Conservation (phyloP, 1,140 invertebrate genomes). For the Steinernema feltiae region DNA sequence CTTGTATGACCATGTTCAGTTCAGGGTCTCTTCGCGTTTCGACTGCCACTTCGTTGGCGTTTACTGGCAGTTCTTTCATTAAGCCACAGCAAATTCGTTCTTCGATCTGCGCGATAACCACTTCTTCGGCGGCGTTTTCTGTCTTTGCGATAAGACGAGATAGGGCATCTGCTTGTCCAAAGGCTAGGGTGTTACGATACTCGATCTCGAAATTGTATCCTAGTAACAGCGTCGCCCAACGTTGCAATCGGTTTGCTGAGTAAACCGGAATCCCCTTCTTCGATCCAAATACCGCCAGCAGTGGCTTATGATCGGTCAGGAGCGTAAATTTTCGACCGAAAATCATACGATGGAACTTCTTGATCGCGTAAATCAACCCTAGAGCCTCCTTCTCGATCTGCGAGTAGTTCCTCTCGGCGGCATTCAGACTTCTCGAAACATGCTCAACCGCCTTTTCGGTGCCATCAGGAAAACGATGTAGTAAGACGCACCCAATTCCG, state of each 20-base stretch:
- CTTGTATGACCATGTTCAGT: neutral
- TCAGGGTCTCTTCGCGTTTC: neutral
- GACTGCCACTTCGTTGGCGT: neutral
- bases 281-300: conserved; percentile 58
- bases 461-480: conserved; percentile 40
- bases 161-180: conserved; percentile 50
- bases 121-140: conserved; percentile 22
- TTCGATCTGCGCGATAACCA: conserved; percentile 24
- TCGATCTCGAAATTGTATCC: conserved; percentile 58
- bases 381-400: conserved; percentile 62
- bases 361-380: conserved; percentile 59
- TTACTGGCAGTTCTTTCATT: neutral
- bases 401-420: conserved; percentile 60
- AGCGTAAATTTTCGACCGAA: conserved; percentile 60
- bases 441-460: conserved; percentile 35
- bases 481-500: conserved; percentile 44
- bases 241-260: conserved; percentile 55
- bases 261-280: conserved; percentile 51
- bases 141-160: conserved; percentile 39
- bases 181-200: conserved; percentile 42
- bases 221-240: conserved; percentile 57
- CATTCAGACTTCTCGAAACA: conserved; percentile 59
- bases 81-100: neutral
- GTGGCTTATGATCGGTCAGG: conserved; percentile 61
- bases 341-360: conserved; percentile 59